Percentiles rank a stretch among this genome's conserved stretches.
phyloP scores from a whole-genome alignment of 2,888 invertebrate species.

The Lycaena phlaeas region DNA sequence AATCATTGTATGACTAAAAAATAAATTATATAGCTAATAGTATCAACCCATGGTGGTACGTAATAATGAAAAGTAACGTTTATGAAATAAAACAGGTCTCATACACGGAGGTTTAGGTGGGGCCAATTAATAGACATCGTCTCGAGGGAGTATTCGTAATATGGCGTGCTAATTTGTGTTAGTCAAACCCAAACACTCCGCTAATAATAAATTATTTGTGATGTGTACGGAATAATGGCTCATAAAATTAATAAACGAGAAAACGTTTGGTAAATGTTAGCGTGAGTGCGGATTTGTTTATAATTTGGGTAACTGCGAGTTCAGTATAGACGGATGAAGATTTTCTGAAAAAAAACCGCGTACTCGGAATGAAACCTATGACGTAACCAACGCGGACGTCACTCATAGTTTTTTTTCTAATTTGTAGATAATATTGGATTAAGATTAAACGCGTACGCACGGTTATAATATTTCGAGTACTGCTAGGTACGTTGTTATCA shows the following conservation, averaged over 20 bases:
- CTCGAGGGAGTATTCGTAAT: conserved; percentile 16
- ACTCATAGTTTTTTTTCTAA: too few species aligned
- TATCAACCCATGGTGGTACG: too few species aligned
- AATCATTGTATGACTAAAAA: too few species aligned
- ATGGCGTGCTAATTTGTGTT: conserved; percentile 12
- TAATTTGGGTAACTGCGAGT: not conserved
- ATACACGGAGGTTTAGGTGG: conserved; percentile 27
- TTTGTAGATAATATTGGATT: too few species aligned
- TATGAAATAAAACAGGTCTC: conserved; percentile 10
- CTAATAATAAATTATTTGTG: conserved; percentile 16
- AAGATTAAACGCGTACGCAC: too few species aligned
- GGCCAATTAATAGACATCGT: conserved; percentile 40
- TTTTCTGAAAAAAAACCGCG: too few species aligned
- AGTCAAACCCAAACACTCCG: conserved; percentile 14
- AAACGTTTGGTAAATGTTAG: conserved; percentile 20
- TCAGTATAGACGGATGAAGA: not conserved
- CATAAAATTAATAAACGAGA: conserved; percentile 20
- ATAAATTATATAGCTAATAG: too few species aligned
- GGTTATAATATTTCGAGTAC: too few species aligned
- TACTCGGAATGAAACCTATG: too few species aligned
- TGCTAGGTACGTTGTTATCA: too few species aligned
- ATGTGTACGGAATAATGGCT: conserved; percentile 11
- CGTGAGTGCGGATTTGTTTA: conserved; percentile 17
- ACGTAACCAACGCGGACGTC: too few species aligned
- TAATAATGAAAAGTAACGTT: conserved; percentile 12